A percentile compares a stretch with the other conserved stretches of the same genome.
These are phyloP conservation scores for Drosophila paramelanica DNA, from an alignment of 2,888 invertebrate genomes.

Conservation along the genomic window DNA sequence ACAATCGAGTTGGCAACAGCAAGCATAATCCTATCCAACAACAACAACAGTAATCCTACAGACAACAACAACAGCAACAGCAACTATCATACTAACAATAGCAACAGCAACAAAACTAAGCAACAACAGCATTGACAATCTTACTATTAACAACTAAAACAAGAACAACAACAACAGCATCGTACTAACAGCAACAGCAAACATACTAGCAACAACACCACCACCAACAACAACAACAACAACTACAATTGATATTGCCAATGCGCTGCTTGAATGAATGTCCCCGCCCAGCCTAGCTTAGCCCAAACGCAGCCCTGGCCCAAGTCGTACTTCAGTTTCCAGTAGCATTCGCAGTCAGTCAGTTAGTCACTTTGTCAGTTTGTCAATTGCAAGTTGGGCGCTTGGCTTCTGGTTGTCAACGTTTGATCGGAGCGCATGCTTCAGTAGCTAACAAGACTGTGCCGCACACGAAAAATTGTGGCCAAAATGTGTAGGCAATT, in stretches of 20 bases:
- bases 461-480: slow-evolving; percentile 53
- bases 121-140: background rate
- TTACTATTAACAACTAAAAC: slow-evolving; percentile 1
- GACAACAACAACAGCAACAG: no score
- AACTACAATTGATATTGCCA: slow-evolving; percentile 8
- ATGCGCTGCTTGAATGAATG: slow-evolving; percentile 38
- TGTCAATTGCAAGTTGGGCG: slow-evolving; percentile 19
- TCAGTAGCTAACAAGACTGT: slow-evolving; percentile 61
- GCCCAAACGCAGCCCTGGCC: slow-evolving; percentile 8
- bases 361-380: background rate
- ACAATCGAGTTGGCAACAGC: background rate
- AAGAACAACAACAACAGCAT: background rate
- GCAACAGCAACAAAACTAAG: background rate
- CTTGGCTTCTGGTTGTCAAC: slow-evolving; percentile 52
- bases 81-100: no score
- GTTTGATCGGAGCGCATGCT: slow-evolving; percentile 68
- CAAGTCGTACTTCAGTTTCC: slow-evolving; percentile 13
- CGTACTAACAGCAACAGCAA: no score
- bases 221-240: background rate
- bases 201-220: background rate
- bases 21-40: background rate
- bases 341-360: slow-evolving; percentile 13
- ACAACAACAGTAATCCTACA: background rate
- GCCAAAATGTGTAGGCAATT: slow-evolving; percentile 77
- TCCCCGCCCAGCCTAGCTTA: no score